Evolutionary conservation across 1,140 invertebrate species (phyloP).

Genomic region (Protaetia brevitarsis): DNA sequence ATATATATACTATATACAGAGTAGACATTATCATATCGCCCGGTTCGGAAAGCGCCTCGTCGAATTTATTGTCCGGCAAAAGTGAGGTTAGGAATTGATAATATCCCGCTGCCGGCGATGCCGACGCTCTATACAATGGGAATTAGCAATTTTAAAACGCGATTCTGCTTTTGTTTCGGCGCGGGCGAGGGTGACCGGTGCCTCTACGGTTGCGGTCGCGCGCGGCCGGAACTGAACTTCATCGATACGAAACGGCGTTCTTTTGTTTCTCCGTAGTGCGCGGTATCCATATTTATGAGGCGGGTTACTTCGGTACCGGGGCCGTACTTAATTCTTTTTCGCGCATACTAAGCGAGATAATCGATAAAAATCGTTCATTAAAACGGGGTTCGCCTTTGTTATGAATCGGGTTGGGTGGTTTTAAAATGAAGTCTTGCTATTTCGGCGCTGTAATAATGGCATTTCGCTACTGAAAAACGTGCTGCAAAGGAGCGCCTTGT

Average conservation of each 20-base stretch:
- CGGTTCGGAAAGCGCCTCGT: conserved; percentile 7
- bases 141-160: conserved; percentile 13
- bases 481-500: too few species aligned
- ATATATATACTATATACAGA: too few species aligned
- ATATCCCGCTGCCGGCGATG: neutral
- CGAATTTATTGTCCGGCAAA: conserved; percentile 15
- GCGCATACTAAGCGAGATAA: too few species aligned
- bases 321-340: neutral
- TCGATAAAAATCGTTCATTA: too few species aligned
- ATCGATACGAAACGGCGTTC: conserved; percentile 5
- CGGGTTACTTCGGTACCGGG: neutral
- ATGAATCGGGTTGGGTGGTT: too few species aligned
- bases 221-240: conserved; percentile 12
- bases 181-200: neutral
- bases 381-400: too few species aligned
- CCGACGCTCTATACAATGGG: neutral
- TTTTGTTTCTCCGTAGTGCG: neutral
- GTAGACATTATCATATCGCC: conserved; percentile 7
- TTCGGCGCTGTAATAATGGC: too few species aligned
- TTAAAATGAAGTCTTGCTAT: too few species aligned
- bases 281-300: conserved; percentile 2
- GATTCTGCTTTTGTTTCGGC: conserved; percentile 3
- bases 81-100: conserved; percentile 15
- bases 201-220: neutral
- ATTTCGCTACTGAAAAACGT: too few species aligned